A percentile compares a stretch with the other conserved stretches of the same genome.
These are phyloP conservation scores for Neosilurus mollespiculum DNA, from an alignment of 2,797 vertebrate species.

Conservation along the genomic window DNA sequence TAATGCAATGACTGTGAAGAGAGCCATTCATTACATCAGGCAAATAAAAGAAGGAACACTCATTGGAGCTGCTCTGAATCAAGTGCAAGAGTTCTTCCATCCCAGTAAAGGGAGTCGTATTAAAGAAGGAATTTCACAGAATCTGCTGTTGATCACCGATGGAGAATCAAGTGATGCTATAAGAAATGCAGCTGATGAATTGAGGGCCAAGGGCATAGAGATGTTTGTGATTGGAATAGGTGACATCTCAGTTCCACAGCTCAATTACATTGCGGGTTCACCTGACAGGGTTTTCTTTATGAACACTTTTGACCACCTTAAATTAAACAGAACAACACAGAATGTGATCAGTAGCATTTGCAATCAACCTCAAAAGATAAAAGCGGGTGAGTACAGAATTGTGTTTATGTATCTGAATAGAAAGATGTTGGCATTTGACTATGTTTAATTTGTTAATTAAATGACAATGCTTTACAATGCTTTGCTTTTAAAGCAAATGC, in stretches of 20 bases:
- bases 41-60: conserved; percentile 62
- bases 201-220: conserved; percentile 65
- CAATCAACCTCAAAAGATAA: neutral
- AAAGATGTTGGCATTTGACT: neutral
- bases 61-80: conserved; percentile 70
- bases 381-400: conserved; percentile 19
- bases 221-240: conserved; percentile 79
- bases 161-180: conserved; percentile 72
- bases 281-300: conserved; percentile 65
- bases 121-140: conserved; percentile 65
- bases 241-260: conserved; percentile 59
- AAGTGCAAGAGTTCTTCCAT: conserved; percentile 70
- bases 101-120: conserved; percentile 67
- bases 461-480: neutral
- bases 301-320: conserved; percentile 63
- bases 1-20: conserved; percentile 47
- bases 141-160: conserved; percentile 82
- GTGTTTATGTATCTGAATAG: conserved; percentile 2
- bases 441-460: neutral
- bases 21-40: conserved; percentile 58
- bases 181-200: conserved; percentile 57
- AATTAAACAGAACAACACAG: conserved; percentile 59
- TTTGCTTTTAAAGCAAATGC: neutral
- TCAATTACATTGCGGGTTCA: conserved; percentile 73
- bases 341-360: conserved; percentile 67